These are phyloP conservation scores for Hypsibius dujardini DNA, from an alignment of 1,140 invertebrate genomes.

Conservation along the genomic window DNA sequence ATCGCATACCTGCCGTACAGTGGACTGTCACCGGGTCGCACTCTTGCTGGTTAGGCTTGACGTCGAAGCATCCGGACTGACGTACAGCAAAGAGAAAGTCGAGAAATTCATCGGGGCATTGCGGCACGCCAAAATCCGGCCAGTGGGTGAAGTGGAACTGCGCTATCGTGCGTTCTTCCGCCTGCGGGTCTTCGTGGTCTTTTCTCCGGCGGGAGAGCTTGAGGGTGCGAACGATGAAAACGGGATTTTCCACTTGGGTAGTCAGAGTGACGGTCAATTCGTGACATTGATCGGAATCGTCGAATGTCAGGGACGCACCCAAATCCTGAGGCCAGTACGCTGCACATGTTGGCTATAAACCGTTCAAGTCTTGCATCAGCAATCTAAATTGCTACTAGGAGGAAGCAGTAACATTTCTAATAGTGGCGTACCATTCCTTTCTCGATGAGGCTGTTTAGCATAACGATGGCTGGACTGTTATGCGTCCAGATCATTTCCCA, in stretches of 20 bases:
- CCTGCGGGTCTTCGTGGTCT: slow-evolving; percentile 23
- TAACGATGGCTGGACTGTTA: slow-evolving; percentile 31
- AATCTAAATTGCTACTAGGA: not conserved
- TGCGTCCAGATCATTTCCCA: slow-evolving; percentile 38
- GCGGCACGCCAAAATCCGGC: slow-evolving; percentile 94
- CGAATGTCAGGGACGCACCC: not conserved
- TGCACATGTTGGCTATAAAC: slow-evolving; percentile 13
- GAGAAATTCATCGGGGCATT: slow-evolving; percentile 65
- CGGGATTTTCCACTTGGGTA: not conserved
- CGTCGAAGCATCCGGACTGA: slow-evolving; percentile 51
- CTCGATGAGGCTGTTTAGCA: slow-evolving; percentile 35
- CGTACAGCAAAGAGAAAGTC: slow-evolving; percentile 58
- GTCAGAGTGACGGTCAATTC: not conserved
- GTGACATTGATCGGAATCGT: not conserved
- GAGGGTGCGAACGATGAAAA: not conserved
- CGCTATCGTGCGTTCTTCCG: slow-evolving; percentile 51
- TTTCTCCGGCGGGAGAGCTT: slow-evolving; percentile 24
- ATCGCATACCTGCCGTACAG: slow-evolving; percentile 70
- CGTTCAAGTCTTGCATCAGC: not conserved
- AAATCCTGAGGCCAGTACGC: not conserved
- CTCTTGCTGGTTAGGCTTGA: slow-evolving; percentile 30
- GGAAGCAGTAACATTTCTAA: not conserved
- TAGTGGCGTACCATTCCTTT: slow-evolving; percentile 26
- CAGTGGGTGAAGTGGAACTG: slow-evolving; percentile 96
- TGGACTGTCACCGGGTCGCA: slow-evolving; percentile 63